phyloP scores from a whole-genome alignment of 1,140 invertebrate species.

The Colletes gigas region DNA sequence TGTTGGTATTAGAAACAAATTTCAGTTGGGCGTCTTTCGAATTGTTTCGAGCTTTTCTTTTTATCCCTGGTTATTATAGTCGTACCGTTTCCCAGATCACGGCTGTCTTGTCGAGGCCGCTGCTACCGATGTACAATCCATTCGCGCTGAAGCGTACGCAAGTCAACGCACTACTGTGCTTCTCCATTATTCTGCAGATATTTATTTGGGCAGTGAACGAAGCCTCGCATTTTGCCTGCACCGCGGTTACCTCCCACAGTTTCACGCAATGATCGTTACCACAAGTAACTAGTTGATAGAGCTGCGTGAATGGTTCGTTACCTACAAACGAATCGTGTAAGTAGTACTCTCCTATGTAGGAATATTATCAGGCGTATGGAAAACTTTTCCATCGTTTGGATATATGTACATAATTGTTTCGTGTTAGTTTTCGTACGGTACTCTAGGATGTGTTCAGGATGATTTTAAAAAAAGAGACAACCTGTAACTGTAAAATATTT shows the following conservation, averaged over 20 bases:
- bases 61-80: background rate
- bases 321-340: conserved; percentile 59
- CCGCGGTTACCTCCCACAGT: conserved; percentile 85
- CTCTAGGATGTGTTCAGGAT: too few relatives aligned
- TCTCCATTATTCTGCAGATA: conserved; percentile 70
- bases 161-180: conserved; percentile 82
- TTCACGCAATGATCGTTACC: conserved; percentile 89
- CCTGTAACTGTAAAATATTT: too few relatives aligned
- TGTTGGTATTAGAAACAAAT: too few relatives aligned
- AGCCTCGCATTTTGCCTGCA: conserved; percentile 66
- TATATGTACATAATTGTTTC: too few relatives aligned
- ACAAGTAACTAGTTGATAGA: conserved; percentile 85
- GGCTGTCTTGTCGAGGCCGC: conserved; percentile 86
- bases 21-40: too few relatives aligned
- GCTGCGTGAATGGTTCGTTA: conserved; percentile 76
- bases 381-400: too few relatives aligned
- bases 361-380: too few relatives aligned
- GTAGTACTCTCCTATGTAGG: too few relatives aligned
- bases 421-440: too few relatives aligned
- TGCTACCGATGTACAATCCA: conserved; percentile 84
- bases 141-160: conserved; percentile 84
- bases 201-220: conserved; percentile 63
- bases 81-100: conserved; percentile 85
- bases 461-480: too few relatives aligned
- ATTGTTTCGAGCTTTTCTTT: too few relatives aligned